Base-by-base conservation (phyloP, 2,113 vertebrate genomes). In the Larimichthys crocea region DNA sequence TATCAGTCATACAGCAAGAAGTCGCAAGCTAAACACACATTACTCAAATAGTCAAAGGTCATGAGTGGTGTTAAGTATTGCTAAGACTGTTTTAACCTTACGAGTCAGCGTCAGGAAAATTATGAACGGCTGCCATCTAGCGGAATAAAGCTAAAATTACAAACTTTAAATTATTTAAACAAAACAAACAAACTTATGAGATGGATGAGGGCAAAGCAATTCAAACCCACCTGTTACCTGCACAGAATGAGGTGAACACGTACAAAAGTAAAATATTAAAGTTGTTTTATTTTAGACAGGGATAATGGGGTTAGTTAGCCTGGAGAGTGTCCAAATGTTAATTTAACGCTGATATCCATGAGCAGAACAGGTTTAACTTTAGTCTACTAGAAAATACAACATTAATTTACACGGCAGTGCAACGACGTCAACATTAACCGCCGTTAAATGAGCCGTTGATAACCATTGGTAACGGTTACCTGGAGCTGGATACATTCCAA, bases 111-210 rank as follows among this genome's bases (percentile, higher is more conserved):
- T 20, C 3, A 5, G 22, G 22, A 15, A 73, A 46, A 63, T 49
- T 35, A 42, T 76, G 0, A 40, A 56, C 71, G 3, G n/a, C 83
- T 70, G 79, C 85, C 92, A 89, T 83, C 92, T 92, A 84, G 85
- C 72, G 89, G 49, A 2, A 2, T 0, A 40, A 20, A 1, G 0
- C 2, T 9, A 1, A 11, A 76, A 77, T 53, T 75, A 68, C 86
- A 88, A 55, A 3, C 2, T 48, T 60, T 22, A 62, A 46, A 3
- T 42, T 5, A 4, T 59, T 44, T 4, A 52, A 19, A 20, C 19
- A 17, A 29, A 73, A 61, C 56, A 14, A 22, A 69, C 14, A 22
- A 69, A 6, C 19, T 12, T 3, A 26, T 26, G 26, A 26, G 26
- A 0, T 40, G 20, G 10, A 10, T 4, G 6, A 0, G 8, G 22